Evolutionary conservation across 2,888 invertebrate species (phyloP).

Genomic region (Hydroisotoma schaefferi): DNA sequence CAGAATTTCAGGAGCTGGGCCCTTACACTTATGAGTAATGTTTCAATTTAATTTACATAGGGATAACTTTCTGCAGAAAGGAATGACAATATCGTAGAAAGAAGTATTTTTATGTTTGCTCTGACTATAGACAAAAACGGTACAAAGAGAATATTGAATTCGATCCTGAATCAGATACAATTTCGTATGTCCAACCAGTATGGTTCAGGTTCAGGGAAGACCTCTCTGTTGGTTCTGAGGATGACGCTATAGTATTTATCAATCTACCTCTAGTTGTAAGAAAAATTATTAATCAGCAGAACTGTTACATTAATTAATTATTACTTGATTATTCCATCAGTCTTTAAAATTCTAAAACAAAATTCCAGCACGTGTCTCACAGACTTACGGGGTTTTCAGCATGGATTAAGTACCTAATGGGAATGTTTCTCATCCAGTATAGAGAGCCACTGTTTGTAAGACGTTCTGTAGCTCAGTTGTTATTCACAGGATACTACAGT

Average conservation of each 20-base stretch:
- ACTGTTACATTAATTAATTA: not conserved
- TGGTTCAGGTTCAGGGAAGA: conserved; percentile 14
- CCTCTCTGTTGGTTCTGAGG: conserved; percentile 7
- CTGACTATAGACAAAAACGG: conserved; percentile 10
- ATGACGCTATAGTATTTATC: conserved; percentile 12
- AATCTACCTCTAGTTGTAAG: conserved; percentile 24
- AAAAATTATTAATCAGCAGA: not conserved
- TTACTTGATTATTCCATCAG: not conserved
- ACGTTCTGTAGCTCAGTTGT: conserved; percentile 7
- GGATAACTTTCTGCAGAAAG: no score
- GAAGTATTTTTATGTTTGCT: no score
- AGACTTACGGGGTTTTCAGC: conserved; percentile 1
- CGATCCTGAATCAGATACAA: conserved; percentile 14
- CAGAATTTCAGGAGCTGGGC: conserved; percentile 19
- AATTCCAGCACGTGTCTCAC: conserved; percentile 12
- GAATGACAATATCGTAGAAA: no score
- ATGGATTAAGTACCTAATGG: conserved; percentile 17
- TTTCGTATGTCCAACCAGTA: conserved; percentile 6
- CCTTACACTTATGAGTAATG: conserved; percentile 22
- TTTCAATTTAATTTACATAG: not conserved
- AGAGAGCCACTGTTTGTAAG: conserved; percentile 16
- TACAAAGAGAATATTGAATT: conserved; percentile 4
- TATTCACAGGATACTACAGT: conserved; percentile 17
- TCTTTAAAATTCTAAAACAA: not conserved
- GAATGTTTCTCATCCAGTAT: conserved; percentile 14